Evolutionary conservation across 1,140 invertebrate species (phyloP).

Genomic region (Dermatophagoides farinae): DNA sequence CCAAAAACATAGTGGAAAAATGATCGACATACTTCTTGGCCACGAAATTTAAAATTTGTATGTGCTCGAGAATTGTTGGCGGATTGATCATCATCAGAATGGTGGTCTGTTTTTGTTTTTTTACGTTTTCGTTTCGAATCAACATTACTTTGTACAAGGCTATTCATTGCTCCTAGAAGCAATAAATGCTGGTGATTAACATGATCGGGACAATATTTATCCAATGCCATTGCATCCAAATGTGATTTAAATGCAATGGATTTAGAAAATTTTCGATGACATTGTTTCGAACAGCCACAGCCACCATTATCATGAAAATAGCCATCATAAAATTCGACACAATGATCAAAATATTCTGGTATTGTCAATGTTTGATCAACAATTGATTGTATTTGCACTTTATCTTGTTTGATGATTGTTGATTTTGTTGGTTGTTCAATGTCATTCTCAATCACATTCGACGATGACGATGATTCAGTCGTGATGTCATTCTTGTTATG

Average conservation of each 20-base stretch:
- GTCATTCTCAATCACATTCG: too few relatives aligned
- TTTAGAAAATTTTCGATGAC: neutral
- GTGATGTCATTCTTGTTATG: too few relatives aligned
- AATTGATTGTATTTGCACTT: neutral
- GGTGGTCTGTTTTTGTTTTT: neutral
- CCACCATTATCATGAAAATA: neutral
- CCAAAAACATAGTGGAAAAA: constrained; percentile 10
- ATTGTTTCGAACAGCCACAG: constrained; percentile 1
- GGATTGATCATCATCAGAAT: neutral
- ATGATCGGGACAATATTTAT: constrained; percentile 9
- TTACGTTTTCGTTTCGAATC: neutral
- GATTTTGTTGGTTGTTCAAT: too few relatives aligned
- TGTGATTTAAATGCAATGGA: constrained; percentile 4
- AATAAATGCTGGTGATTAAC: constrained; percentile 10
- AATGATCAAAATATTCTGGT: neutral
- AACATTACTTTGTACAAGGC: neutral
- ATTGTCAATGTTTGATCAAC: neutral
- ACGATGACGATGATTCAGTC: too few relatives aligned
- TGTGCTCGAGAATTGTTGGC: neutral
- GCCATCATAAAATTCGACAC: neutral
- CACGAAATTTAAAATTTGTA: constrained; percentile 3
- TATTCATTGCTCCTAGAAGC: constrained; percentile 8
- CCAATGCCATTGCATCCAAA: neutral
- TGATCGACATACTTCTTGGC: constrained; percentile 2
- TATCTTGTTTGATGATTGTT: too few relatives aligned